A percentile compares a stretch with the other conserved stretches of the same genome.
Conservation (phyloP, 2,888 invertebrate species). For the Pachycephus smyrnensis region DNA sequence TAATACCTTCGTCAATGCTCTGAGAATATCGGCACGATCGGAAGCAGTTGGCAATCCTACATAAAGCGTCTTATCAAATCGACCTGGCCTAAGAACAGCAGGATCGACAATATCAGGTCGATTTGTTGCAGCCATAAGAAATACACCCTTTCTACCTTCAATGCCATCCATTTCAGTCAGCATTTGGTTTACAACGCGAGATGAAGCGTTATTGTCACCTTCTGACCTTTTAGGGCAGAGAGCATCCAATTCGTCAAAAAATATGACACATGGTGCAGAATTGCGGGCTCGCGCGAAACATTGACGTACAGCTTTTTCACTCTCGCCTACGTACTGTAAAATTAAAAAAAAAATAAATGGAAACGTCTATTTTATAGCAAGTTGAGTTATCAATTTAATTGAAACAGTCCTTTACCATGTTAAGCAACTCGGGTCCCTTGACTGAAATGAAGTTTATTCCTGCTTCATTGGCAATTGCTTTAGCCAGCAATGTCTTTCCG, state of each 20-base stretch:
- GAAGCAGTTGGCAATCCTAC: constrained; percentile 86
- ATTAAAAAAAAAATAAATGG: constrained; percentile 27
- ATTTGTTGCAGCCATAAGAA: constrained; percentile 96
- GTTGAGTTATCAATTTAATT: constrained; percentile 14
- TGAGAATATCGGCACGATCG: constrained; percentile 89
- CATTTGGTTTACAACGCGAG: constrained; percentile 95
- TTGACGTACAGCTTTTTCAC: constrained; percentile 95
- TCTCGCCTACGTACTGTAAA: constrained; percentile 94
- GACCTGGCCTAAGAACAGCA: constrained; percentile 90
- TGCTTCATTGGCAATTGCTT: constrained; percentile 98
- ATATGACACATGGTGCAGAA: constrained; percentile 97
- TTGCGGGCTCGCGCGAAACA: constrained; percentile 95
- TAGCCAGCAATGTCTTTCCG: constrained; percentile 96
- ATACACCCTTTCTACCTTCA: constrained; percentile 91
- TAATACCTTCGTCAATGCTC: constrained; percentile 85
- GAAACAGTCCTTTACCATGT: constrained; percentile 79
- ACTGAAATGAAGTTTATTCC: constrained; percentile 99
- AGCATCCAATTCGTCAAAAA: constrained; percentile 98
- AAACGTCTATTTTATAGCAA: not conserved
- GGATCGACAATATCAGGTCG: constrained; percentile 97
- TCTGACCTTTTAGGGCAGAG: constrained; percentile 91
- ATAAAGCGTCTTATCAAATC: constrained; percentile 90
- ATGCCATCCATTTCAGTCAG: constrained; percentile 99
- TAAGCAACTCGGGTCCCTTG: constrained; percentile 97
- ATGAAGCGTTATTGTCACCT: constrained; percentile 78